phyloP scores from a whole-genome alignment of 2,888 invertebrate genomes.

The Hirtodrosophila duncani region DNA sequence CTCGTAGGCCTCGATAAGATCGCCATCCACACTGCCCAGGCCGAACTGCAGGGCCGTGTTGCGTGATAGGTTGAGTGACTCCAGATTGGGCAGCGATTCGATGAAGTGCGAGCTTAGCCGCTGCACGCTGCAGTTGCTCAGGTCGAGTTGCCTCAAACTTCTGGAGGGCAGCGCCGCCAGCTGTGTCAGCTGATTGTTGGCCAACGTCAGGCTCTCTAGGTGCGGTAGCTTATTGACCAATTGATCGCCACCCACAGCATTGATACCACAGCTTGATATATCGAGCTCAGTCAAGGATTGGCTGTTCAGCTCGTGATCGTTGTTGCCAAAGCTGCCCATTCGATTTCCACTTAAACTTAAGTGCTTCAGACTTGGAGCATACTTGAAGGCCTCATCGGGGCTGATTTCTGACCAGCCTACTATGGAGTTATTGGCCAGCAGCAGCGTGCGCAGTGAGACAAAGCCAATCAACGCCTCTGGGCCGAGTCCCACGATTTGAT shows the following conservation, averaged over 20 bases:
- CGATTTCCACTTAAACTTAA: constrained; percentile 84
- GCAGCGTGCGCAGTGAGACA: constrained; percentile 80
- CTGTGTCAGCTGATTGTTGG: constrained; percentile 79
- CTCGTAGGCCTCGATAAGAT: constrained; percentile 79
- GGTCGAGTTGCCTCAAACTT: constrained; percentile 80
- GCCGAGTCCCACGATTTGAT: constrained; percentile 80
- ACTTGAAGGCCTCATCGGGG: constrained; percentile 80
- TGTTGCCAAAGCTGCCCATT: constrained; percentile 80
- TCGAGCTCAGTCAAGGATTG: constrained; percentile 81
- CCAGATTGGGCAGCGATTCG: constrained; percentile 81
- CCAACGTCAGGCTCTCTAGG: constrained; percentile 80
- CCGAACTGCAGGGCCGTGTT: constrained; percentile 81
- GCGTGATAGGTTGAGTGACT: constrained; percentile 81
- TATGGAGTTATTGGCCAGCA: constrained; percentile 83
- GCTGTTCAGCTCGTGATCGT: constrained; percentile 81
- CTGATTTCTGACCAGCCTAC: constrained; percentile 81
- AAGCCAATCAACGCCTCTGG: constrained; percentile 79
- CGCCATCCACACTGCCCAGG: constrained; percentile 71
- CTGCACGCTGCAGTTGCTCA: constrained; percentile 81
- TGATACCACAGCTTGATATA: constrained; percentile 82
- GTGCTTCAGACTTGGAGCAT: constrained; percentile 80
- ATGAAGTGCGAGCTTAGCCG: constrained; percentile 80
- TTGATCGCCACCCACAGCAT: constrained; percentile 79
- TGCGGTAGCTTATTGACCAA: constrained; percentile 79
- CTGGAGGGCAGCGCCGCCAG: constrained; percentile 80